A percentile compares a stretch with the other conserved stretches of the same genome.
Conservation (phyloP, 2,888 invertebrate species). For the Caradrina clavipalpis region DNA sequence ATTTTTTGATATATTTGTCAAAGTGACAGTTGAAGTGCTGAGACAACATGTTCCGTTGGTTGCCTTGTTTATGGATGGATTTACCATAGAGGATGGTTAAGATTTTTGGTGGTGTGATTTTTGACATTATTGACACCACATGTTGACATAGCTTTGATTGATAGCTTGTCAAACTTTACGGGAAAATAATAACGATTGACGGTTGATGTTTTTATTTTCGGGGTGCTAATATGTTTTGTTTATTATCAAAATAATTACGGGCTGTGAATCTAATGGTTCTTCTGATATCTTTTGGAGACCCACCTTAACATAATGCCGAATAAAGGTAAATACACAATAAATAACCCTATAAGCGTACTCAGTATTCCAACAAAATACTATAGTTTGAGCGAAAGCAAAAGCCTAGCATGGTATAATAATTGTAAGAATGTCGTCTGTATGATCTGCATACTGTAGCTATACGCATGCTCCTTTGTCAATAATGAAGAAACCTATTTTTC, state of each 20-base stretch:
- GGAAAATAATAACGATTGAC: conserved; percentile 13
- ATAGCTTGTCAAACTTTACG: conserved; percentile 29
- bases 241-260: neutral
- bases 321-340: conserved; percentile 66
- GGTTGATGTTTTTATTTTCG: conserved; percentile 41
- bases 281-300: neutral
- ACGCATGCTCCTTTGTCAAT: neutral
- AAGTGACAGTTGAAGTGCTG: conserved; percentile 36
- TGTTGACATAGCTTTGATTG: neutral
- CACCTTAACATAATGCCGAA: conserved; percentile 69
- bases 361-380: neutral
- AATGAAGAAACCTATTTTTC: neutral
- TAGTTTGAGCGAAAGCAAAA: conserved; percentile 1
- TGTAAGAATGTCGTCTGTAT: neutral
- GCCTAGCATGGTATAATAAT: neutral
- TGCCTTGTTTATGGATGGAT: too few species aligned
- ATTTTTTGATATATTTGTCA: conserved; percentile 35
- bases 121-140: neutral
- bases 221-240: neutral
- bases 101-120: neutral
- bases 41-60: neutral
- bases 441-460: neutral
- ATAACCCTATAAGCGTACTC: neutral
- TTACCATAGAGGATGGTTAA: too few species aligned
- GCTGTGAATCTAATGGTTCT: conserved; percentile 2